Percentiles rank a stretch among this genome's conserved stretches.
phyloP scores from a whole-genome alignment of 2,888 invertebrate species.

The Reticulitermes lucifugus region DNA sequence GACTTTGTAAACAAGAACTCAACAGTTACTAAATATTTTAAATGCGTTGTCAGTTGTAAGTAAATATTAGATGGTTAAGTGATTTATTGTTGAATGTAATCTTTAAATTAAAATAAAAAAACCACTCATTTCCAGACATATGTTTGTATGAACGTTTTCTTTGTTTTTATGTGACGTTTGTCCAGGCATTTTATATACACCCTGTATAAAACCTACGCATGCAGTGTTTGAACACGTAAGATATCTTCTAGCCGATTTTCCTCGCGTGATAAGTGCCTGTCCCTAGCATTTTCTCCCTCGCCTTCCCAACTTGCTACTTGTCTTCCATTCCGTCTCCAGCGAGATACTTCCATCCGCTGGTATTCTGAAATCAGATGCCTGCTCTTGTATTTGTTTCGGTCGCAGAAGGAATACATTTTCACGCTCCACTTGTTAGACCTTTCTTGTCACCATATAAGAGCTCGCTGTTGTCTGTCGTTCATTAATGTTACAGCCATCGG shows the following conservation, averaged over 20 bases:
- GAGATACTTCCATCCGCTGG: neutral
- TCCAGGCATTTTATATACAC: too few species aligned
- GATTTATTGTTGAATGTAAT: too few species aligned
- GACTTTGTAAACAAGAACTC: too few species aligned
- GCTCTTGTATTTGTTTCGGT: neutral
- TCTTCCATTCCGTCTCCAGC: neutral
- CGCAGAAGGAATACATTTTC: slow-evolving; percentile 6
- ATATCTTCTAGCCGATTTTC: neutral
- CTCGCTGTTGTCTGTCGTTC: neutral
- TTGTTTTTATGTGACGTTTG: too few species aligned
- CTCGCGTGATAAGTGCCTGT: neutral
- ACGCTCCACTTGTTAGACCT: neutral
- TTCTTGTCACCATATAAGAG: neutral
- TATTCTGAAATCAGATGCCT: slow-evolving; percentile 14
- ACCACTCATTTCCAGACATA: too few species aligned
- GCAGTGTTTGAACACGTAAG: too few species aligned
- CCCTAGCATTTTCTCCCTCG: neutral
- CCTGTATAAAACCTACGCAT: too few species aligned
- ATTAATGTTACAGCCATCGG: neutral
- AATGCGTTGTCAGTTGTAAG: too few species aligned
- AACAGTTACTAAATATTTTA: too few species aligned
- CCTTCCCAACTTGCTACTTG: neutral
- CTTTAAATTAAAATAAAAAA: too few species aligned
- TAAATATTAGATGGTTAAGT: too few species aligned
- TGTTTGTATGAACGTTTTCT: too few species aligned